Conservation (phyloP, 2,113 vertebrate species). For the Indicator indicator region DNA sequence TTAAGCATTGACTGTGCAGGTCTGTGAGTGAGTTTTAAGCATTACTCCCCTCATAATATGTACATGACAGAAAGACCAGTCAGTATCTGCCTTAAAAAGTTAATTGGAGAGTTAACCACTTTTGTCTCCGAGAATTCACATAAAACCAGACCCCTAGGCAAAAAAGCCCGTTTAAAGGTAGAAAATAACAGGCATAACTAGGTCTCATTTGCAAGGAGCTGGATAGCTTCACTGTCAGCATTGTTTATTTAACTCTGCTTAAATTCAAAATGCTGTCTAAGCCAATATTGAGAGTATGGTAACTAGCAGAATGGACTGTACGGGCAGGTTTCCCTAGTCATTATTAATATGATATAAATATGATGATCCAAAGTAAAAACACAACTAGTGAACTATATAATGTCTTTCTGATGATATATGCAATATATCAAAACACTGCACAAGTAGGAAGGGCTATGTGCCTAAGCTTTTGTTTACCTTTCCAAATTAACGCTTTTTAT, state of each 20-base stretch:
- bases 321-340: neutral
- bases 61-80: neutral
- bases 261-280: neutral
- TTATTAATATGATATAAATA: neutral
- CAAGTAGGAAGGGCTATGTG: neutral
- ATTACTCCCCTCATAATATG: neutral
- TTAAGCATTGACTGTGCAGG: neutral
- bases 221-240: neutral
- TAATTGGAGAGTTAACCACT: neutral
- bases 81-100: neutral
- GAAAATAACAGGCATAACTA: neutral
- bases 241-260: neutral
- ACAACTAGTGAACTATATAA: neutral
- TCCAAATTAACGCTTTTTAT: neutral
- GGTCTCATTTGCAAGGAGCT: neutral
- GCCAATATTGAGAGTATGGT: neutral
- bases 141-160: neutral
- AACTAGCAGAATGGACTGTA: neutral
- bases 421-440: neutral
- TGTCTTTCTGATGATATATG: neutral
- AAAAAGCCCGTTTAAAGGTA: neutral
- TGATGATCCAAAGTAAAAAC: neutral
- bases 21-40: neutral
- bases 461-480: neutral
- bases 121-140: neutral